Evolutionary conservation across 2,888 invertebrate genomes (phyloP), one percentile per base, ranked within the genome.

Genomic region (Acrocyrtus sp.): DNA sequence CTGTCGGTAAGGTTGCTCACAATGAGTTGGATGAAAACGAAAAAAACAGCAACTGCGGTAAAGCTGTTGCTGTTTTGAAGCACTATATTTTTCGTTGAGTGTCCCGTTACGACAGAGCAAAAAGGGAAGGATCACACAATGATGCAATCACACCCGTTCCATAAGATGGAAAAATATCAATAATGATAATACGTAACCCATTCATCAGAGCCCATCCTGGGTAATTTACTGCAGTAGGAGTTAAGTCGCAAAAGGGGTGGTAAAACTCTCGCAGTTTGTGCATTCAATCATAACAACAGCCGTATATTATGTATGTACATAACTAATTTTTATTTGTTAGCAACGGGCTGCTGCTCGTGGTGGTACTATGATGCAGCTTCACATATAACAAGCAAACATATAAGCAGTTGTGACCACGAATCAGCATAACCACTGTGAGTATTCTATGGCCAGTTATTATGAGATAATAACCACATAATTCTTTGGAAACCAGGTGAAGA

Each of bases 381-480:
- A n/a, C n/a, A n/a, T n/a, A n/a, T n/a, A n/a, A n/a, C n/a, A n/a
- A n/a, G n/a, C n/a, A n/a, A n/a, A n/a, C n/a, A n/a, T n/a, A n/a
- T n/a, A n/a, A n/a, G n/a, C 2, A 10, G 47, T 43, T 43, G 43
- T 27, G 51, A 24, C 50, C 50, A 50, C 50, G 50, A 24, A n/a
- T n/a, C n/a, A n/a, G n/a, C n/a, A n/a, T n/a, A n/a, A n/a, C n/a
- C n/a, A n/a, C n/a, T n/a, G n/a, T n/a, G n/a, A n/a, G n/a, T n/a
- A 22, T 61, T 47, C 50, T 48, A 61, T 51, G 50, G 47, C 39
- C 50, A 17, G 39, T 39, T 48, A 50, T 61, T 48, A 61, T 61
- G 61, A 47, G 61, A 61, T 61, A 34, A 60, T 61, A 61, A 61
- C 61, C 61, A 17, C 60, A 50, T 50, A 39, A 61, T 47, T 61